Evolutionary conservation across 2,113 vertebrate species (phyloP).

Genomic region (Pteropus alecto): DNA sequence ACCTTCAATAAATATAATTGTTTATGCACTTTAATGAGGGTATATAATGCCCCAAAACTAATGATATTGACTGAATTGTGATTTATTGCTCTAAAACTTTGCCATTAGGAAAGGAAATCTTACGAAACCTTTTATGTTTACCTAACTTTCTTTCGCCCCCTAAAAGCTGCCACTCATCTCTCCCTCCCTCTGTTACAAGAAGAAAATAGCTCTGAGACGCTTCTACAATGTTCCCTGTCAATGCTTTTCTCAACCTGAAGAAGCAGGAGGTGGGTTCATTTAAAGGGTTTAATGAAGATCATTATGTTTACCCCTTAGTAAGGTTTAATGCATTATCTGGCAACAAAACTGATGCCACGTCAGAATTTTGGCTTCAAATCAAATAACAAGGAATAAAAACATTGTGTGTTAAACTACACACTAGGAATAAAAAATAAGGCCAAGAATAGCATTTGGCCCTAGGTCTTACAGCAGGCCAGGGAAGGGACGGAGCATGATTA

Average conservation of each 20-base stretch:
- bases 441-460: slow-evolving; percentile 78
- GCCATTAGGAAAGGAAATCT: slow-evolving; percentile 85
- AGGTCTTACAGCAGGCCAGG: slow-evolving; percentile 64
- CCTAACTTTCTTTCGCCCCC: slow-evolving; percentile 80
- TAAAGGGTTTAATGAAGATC: slow-evolving; percentile 86
- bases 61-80: slow-evolving; percentile 89
- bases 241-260: slow-evolving; percentile 84
- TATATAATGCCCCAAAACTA: slow-evolving; percentile 88
- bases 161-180: slow-evolving; percentile 84
- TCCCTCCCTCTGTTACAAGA: slow-evolving; percentile 78
- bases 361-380: slow-evolving; percentile 85
- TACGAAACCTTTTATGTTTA: slow-evolving; percentile 83
- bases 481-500: slow-evolving; percentile 68
- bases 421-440: slow-evolving; percentile 79
- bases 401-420: slow-evolving; percentile 81
- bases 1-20: slow-evolving; percentile 94
- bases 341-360: slow-evolving; percentile 83
- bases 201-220: slow-evolving; percentile 80
- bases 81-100: slow-evolving; percentile 89
- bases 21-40: slow-evolving; percentile 91
- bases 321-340: slow-evolving; percentile 87
- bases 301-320: slow-evolving; percentile 87
- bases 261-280: slow-evolving; percentile 86
- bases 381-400: slow-evolving; percentile 83
- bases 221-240: slow-evolving; percentile 78